Evolutionary conservation across 2,113 vertebrate species (phyloP), one percentile per base, ranked within the genome.

Genomic region (Pelodiscus sinensis): DNA sequence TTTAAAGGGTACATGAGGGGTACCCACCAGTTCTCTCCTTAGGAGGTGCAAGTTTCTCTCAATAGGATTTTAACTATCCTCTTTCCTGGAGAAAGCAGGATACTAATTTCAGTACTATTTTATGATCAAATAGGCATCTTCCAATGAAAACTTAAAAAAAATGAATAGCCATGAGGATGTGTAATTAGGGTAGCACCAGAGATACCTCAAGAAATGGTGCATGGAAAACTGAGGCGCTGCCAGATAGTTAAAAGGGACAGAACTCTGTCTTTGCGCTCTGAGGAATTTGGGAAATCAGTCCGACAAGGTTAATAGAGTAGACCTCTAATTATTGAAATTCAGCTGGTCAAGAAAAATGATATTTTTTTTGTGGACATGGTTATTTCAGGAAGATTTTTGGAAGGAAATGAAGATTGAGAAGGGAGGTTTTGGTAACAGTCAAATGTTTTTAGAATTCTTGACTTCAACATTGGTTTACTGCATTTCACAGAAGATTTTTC

Each of bases 141-240:
- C n/a, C 9, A 10, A 25, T 44, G 38, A 50, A 71, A 77, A 60
- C 29, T 31, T 35, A 55, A 27, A 6, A 27, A 68, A 27, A 68
- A 2, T 16, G 12, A 81, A 62, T 9, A 57, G 6, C 12, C 9
- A 1, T n/a, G 31, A 55, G 35, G 24, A 2, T 54, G 51, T 75
- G 15, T 18, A n/a, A 24, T 35, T 79, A 54, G 81, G 54, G 6
- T 31, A 44, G 80, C 25, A 38, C 81, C 8, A 25, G 52, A 81
- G 80, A 21, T 56, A 19, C 3, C 25, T n/a, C 75, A 6, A 56
- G n/a, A 52, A 18, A 71, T 27, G 77, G 31, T 38, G 50, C 0
- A 1, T 24, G 12, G 19, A 3, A 4, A 55, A 10, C 0, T 0
- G 56, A 52, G 88, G 44, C 25, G 14, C 21, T 86, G 50, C 38